Conservation (phyloP, 2,888 invertebrate genomes). For the Baronia brevicornis region DNA sequence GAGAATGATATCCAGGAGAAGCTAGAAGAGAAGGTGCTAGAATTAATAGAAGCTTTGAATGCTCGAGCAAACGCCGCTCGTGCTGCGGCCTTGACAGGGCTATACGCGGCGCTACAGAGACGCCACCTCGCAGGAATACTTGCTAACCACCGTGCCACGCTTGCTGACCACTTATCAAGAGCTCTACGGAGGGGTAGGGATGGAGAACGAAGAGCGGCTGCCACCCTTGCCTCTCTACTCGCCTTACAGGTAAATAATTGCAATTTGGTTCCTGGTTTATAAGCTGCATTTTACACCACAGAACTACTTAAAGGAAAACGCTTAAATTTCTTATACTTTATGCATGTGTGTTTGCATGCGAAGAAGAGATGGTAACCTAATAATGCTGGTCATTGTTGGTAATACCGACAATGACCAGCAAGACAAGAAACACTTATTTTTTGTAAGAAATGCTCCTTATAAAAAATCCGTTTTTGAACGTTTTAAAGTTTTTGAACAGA, state of each 20-base stretch:
- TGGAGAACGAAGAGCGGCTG: slow-evolving; percentile 88
- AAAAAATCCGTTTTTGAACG: no score
- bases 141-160: slow-evolving; percentile 83
- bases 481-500: no score
- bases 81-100: slow-evolving; percentile 80
- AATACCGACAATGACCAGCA: no score
- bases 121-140: slow-evolving; percentile 87
- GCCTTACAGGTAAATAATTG: slow-evolving; percentile 81
- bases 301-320: no score
- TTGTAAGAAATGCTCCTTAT: no score
- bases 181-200: slow-evolving; percentile 89
- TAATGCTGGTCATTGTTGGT: no score
- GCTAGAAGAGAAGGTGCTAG: slow-evolving; percentile 91
- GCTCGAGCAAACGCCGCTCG: slow-evolving; percentile 92
- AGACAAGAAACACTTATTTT: no score
- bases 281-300: no score
- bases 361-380: no score
- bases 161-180: slow-evolving; percentile 88
- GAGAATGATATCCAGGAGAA: slow-evolving; percentile 76
- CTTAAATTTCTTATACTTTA: no score
- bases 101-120: slow-evolving; percentile 84
- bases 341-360: no score
- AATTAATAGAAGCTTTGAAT: slow-evolving; percentile 90
- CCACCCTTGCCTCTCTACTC: slow-evolving; percentile 85
- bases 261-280: neutral